These are phyloP conservation scores for Rhabdophis nuchalis DNA, from an alignment of 2,797 vertebrate genomes.

Conservation along the genomic window DNA sequence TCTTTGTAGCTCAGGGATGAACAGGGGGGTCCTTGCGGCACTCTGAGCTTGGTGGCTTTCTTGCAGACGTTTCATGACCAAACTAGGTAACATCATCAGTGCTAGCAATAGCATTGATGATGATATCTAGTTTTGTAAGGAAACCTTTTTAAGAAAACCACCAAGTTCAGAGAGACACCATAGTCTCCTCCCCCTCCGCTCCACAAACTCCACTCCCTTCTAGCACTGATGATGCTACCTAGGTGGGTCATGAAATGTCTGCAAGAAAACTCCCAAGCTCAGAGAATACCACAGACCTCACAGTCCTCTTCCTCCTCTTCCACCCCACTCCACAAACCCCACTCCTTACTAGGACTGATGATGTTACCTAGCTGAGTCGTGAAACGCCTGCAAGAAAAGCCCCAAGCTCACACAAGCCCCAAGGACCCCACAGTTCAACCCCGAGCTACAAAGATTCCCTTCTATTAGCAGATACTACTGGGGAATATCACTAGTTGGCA, in stretches of 20 bases:
- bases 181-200: neutral
- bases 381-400: neutral
- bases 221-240: neutral
- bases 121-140: neutral
- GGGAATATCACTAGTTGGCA: neutral
- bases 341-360: too few relatives aligned
- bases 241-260: neutral
- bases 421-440: neutral
- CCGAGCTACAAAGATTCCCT: neutral
- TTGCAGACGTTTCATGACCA: neutral
- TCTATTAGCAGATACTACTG: neutral
- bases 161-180: neutral
- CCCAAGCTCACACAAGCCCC: neutral
- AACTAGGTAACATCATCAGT: neutral
- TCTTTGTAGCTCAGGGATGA: neutral
- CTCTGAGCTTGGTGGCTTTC: neutral
- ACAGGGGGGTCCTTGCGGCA: neutral
- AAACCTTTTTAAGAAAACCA: neutral
- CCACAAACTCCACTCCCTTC: neutral
- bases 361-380: too few relatives aligned
- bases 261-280: neutral
- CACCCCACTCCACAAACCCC: too few relatives aligned
- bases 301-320: too few relatives aligned
- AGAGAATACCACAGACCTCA: too few relatives aligned
- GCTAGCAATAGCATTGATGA: neutral